Evolutionary conservation across 2,888 invertebrate species (phyloP).

Genomic region (Trissolcus brochymenae): DNA sequence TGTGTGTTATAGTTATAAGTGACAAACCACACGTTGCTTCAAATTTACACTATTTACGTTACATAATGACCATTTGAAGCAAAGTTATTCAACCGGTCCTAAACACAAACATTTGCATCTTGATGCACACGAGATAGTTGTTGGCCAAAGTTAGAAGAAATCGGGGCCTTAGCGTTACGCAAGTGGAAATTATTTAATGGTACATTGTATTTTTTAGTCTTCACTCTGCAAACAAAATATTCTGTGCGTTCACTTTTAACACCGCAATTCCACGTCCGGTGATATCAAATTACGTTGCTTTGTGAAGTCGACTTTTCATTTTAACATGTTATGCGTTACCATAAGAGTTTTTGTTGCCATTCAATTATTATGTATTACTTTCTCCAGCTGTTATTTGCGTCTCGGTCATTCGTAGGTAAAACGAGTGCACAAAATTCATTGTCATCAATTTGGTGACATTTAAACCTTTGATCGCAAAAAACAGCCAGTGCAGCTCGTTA

Average conservation of each 20-base stretch:
- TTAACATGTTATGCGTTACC: slow-evolving; percentile 42
- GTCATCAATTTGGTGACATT: slow-evolving; percentile 14
- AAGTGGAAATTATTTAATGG: slow-evolving; percentile 50
- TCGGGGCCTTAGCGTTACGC: slow-evolving; percentile 27
- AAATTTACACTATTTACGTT: slow-evolving; percentile 44
- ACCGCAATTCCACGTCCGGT: slow-evolving; percentile 33
- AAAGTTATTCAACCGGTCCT: slow-evolving; percentile 52
- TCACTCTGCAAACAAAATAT: slow-evolving; percentile 51
- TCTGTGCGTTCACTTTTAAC: slow-evolving; percentile 44
- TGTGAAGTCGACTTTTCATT: slow-evolving; percentile 6
- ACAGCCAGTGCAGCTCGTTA: neutral
- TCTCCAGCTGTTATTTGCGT: slow-evolving; percentile 28
- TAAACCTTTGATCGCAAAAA: slow-evolving; percentile 12
- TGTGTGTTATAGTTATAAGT: slow-evolving; percentile 37
- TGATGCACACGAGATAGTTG: slow-evolving; percentile 25
- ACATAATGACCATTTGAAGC: slow-evolving; percentile 42
- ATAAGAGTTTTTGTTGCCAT: slow-evolving; percentile 32
- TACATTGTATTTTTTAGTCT: slow-evolving; percentile 51
- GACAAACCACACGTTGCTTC: slow-evolving; percentile 43
- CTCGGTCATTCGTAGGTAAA: slow-evolving; percentile 6
- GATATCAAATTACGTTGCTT: slow-evolving; percentile 39
- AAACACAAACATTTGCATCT: slow-evolving; percentile 45
- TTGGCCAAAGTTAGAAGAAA: slow-evolving; percentile 6
- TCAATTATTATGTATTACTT: slow-evolving; percentile 44
- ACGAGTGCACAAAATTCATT: slow-evolving; percentile 3